phyloP scores from a whole-genome alignment of 2,113 vertebrate genomes.

The Ifrita kowaldi region DNA sequence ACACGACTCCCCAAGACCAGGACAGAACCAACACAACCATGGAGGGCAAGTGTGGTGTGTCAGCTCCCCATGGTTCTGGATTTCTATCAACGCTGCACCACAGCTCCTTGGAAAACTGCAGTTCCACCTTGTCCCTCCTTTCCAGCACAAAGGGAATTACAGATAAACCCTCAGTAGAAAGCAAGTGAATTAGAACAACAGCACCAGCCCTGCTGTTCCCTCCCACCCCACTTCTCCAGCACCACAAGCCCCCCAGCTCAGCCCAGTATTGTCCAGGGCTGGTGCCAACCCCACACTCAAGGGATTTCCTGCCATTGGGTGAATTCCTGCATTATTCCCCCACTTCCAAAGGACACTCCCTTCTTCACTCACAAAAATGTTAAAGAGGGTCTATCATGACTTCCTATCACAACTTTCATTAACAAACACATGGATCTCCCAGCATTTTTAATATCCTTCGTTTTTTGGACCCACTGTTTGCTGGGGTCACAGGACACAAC shows the following conservation, averaged over 20 bases:
- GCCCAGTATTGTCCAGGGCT: accelerated
- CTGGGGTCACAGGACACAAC: neutral
- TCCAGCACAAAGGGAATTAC: neutral
- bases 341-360: neutral
- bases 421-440: neutral
- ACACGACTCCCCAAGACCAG: accelerated
- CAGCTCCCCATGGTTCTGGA: neutral
- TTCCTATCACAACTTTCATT: accelerated
- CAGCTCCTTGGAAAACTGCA: neutral
- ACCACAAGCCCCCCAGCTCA: neutral
- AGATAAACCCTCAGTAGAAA: accelerated
- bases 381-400: neutral
- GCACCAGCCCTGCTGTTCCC: accelerated
- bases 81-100: accelerated
- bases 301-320: neutral
- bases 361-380: accelerated
- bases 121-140: neutral
- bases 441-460: neutral
- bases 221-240: neutral
- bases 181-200: accelerated
- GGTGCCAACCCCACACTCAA: neutral
- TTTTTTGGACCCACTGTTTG: accelerated
- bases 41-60: neutral
- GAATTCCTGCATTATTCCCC: neutral
- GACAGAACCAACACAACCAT: accelerated